phyloP scores from a whole-genome alignment of 2,113 vertebrate species.

The Thryonomys swinderianus region DNA sequence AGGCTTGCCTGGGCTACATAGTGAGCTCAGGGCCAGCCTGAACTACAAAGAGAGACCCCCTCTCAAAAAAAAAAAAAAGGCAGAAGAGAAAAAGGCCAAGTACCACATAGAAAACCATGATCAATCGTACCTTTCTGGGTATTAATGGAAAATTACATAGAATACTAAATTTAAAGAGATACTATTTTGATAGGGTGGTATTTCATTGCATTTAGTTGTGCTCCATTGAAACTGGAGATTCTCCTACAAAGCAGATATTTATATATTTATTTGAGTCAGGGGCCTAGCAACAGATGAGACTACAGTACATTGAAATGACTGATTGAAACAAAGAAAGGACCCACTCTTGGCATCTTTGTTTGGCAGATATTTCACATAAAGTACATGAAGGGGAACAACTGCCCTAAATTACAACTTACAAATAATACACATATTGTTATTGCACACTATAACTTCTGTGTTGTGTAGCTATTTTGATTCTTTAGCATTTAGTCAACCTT shows the following conservation, averaged over 20 bases:
- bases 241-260: background rate
- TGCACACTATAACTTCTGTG: background rate
- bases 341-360: background rate
- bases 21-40: too few species aligned
- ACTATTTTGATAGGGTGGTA: background rate
- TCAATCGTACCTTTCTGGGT: background rate
- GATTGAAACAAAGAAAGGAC: conserved; percentile 5
- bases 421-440: background rate
- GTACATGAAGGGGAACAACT: background rate
- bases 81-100: background rate
- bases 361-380: background rate
- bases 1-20: too few species aligned
- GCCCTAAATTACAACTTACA: background rate
- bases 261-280: conserved; percentile 19
- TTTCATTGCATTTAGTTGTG: conserved; percentile 9
- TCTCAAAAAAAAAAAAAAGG: too few species aligned
- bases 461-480: background rate
- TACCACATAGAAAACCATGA: background rate
- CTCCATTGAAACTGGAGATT: conserved; percentile 43
- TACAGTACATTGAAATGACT: conserved; percentile 35
- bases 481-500: background rate
- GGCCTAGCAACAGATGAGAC: conserved; percentile 5
- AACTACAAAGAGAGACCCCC: too few species aligned
- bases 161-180: background rate
- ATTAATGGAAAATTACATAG: background rate